Percentiles rank a stretch among this genome's conserved stretches.
phyloP scores from a whole-genome alignment of 2,113 vertebrate species.

The Sylvilagus bachmani region DNA sequence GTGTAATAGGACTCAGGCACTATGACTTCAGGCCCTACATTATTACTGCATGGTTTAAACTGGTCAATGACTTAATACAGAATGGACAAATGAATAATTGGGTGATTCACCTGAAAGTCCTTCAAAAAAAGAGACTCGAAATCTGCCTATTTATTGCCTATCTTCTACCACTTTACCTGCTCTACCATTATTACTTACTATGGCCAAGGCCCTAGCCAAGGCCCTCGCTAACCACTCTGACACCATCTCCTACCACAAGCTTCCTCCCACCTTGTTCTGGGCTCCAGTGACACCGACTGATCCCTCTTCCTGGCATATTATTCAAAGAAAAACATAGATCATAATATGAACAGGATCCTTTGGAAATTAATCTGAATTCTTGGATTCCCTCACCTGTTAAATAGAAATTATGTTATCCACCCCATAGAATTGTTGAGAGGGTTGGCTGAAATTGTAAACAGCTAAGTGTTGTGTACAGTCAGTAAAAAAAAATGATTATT shows the following conservation, averaged over 20 bases:
- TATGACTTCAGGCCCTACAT: constrained; percentile 48
- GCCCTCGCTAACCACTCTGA: neutral
- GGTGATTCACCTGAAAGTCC: constrained; percentile 44
- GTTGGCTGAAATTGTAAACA: constrained; percentile 4
- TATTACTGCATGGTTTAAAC: constrained; percentile 59
- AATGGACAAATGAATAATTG: constrained; percentile 54
- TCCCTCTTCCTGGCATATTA: constrained; percentile 42
- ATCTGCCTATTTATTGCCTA: constrained; percentile 42
- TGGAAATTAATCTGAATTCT: constrained; percentile 44
- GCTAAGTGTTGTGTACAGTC: neutral
- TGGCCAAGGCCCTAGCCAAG: neutral
- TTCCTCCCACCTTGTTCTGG: constrained; percentile 19
- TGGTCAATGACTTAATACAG: constrained; percentile 13
- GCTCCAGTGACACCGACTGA: neutral
- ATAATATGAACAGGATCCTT: constrained; percentile 19
- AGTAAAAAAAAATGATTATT: neutral
- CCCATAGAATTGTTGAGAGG: constrained; percentile 20
- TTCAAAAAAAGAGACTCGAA: constrained; percentile 24
- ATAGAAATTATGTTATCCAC: constrained; percentile 37
- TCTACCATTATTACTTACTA: neutral
- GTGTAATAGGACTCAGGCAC: neutral
- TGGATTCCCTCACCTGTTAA: constrained; percentile 46
- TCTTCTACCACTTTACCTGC: constrained; percentile 16
- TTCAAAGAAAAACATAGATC: constrained; percentile 7
- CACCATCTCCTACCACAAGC: constrained; percentile 8